Conservation (phyloP, 2,113 vertebrate species). For the Brienomyrus brachyistius region DNA sequence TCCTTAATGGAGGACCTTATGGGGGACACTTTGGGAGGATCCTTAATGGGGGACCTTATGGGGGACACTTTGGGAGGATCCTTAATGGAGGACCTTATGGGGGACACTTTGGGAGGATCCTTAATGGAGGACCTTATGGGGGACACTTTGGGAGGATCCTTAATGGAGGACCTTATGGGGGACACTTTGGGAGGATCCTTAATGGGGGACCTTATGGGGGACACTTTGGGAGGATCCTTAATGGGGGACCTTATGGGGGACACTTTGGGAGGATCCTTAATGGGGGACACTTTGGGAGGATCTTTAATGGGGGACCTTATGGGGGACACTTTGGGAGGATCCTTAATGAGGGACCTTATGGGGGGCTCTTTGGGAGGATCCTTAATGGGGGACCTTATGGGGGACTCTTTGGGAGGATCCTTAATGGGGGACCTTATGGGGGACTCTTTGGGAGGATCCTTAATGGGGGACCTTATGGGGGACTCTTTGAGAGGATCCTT, state of each 20-base stretch:
- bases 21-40: no score
- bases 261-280: slow-evolving; percentile 27
- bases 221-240: no score
- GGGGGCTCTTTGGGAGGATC: slow-evolving; percentile 24
- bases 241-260: no score
- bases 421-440: not conserved
- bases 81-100: slow-evolving; percentile 29
- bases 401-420: slow-evolving; percentile 27
- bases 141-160: slow-evolving; percentile 24
- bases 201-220: not conserved
- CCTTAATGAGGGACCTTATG: not conserved
- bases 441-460: slow-evolving; percentile 24
- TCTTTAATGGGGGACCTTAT: slow-evolving; percentile 31
- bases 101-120: slow-evolving; percentile 28
- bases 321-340: slow-evolving; percentile 28
- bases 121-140: not conserved
- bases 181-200: no score
- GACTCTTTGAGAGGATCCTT: slow-evolving; percentile 24
- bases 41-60: no score
- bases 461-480: not conserved
- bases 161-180: not conserved
- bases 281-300: slow-evolving; percentile 15
- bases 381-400: not conserved
- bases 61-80: slow-evolving; percentile 19
- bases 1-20: no score